These are phyloP conservation scores for Periophthalmodon schlosseri DNA, from an alignment of 2,113 vertebrate genomes.

Conservation along the genomic window DNA sequence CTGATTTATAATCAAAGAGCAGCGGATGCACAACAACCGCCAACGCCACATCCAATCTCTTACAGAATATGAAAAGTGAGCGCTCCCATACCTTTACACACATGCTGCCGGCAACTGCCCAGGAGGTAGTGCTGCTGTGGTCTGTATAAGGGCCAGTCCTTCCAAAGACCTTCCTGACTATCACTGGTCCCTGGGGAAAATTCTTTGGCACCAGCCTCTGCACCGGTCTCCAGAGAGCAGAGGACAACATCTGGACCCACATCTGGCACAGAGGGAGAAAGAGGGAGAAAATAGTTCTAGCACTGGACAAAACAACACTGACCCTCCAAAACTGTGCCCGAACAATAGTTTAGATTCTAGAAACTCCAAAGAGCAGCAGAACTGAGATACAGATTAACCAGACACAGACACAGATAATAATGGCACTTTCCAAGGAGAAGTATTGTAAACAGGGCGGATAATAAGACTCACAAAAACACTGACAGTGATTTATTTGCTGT, in stretches of 20 bases:
- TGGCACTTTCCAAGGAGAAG: background rate
- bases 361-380: background rate
- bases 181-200: conserved; percentile 54
- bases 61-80: conserved; percentile 4
- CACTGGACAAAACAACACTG: background rate
- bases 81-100: background rate
- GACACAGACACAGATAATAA: background rate
- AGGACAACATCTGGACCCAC: conserved; percentile 59
- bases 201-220: conserved; percentile 44
- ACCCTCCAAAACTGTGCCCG: background rate
- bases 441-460: background rate
- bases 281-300: conserved; percentile 40
- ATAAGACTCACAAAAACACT: background rate
- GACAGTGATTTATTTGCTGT: background rate
- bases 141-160: conserved; percentile 53
- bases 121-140: conserved; percentile 43
- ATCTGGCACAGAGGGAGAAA: conserved; percentile 64
- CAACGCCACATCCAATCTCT: conserved; percentile 15
- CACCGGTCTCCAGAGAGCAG: conserved; percentile 29
- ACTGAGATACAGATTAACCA: background rate
- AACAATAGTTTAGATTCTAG: background rate
- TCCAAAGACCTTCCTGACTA: conserved; percentile 66
- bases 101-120: conserved; percentile 13
- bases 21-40: conserved; percentile 13
- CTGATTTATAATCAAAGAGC: conserved; percentile 21